Conservation (phyloP, 2,113 vertebrate genomes). For the Elanoides forficatus region DNA sequence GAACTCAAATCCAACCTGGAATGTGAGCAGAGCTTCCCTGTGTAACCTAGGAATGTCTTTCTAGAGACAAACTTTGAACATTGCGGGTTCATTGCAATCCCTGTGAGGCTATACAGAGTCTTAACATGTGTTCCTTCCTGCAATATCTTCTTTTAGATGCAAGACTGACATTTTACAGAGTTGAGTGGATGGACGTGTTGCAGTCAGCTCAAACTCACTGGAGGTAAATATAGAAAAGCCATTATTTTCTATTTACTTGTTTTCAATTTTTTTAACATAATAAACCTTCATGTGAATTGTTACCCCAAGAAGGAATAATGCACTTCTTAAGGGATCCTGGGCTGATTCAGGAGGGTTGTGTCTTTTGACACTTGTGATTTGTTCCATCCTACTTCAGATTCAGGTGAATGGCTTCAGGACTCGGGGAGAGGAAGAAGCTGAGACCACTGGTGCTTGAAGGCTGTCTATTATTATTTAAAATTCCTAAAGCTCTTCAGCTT, state of each 20-base stretch:
- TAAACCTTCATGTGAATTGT: neutral
- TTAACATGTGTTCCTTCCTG: neutral
- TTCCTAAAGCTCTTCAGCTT: neutral
- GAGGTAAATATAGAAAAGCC: neutral
- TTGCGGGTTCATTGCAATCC: neutral
- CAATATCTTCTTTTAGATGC: neutral
- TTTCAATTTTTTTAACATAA: neutral
- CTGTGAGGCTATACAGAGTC: neutral
- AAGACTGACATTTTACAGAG: neutral
- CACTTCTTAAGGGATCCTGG: neutral
- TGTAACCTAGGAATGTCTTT: neutral
- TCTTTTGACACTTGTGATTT: neutral
- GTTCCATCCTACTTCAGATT: neutral
- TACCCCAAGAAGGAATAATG: neutral
- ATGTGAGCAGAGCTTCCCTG: neutral
- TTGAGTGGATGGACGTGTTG: neutral
- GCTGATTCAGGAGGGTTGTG: neutral
- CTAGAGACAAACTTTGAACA: neutral
- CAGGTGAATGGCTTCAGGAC: neutral
- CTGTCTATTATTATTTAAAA: neutral
- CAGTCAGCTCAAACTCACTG: neutral
- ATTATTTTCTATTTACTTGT: neutral
- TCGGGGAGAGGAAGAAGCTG: neutral
- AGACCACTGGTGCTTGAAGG: neutral
- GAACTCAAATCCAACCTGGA: neutral